Conservation (phyloP, 2,797 vertebrate genomes). For the Enoplosus armatus region DNA sequence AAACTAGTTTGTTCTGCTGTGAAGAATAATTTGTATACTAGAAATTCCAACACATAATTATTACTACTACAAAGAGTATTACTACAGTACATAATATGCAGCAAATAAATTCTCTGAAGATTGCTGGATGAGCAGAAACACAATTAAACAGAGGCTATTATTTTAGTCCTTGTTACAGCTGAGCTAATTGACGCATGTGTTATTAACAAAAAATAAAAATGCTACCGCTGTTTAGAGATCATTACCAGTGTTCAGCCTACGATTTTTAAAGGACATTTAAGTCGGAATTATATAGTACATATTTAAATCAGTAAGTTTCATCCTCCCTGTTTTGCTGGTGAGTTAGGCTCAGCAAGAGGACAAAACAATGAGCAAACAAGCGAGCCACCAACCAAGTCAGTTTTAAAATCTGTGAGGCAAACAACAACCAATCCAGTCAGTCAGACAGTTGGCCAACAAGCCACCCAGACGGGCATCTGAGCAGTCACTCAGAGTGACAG, state of each 20-base stretch:
- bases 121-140: slow-evolving; percentile 26
- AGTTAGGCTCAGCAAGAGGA: neutral
- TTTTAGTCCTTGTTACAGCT: slow-evolving; percentile 15
- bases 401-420: slow-evolving; percentile 32
- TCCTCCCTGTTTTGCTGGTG: neutral
- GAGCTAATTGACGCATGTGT: slow-evolving; percentile 15
- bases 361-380: slow-evolving; percentile 1
- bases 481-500: slow-evolving; percentile 62
- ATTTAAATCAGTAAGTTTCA: neutral
- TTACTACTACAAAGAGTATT: slow-evolving; percentile 20
- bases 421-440: slow-evolving; percentile 24
- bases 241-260: neutral
- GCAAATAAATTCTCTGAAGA: slow-evolving; percentile 23
- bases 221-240: neutral
- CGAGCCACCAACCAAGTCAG: neutral
- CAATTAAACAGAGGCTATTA: slow-evolving; percentile 23
- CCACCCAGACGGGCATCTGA: slow-evolving; percentile 40
- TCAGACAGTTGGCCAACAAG: slow-evolving; percentile 42
- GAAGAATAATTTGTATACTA: neutral
- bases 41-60: slow-evolving; percentile 13
- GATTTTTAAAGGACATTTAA: slow-evolving; percentile 1
- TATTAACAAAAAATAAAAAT: slow-evolving; percentile 15
- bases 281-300: neutral
- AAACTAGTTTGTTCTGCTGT: neutral
- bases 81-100: slow-evolving; percentile 4